A percentile compares a stretch with the other conserved stretches of the same genome.
Evolutionary conservation across 1,140 invertebrate species (phyloP).

Genomic region (Drosophila virilis): DNA sequence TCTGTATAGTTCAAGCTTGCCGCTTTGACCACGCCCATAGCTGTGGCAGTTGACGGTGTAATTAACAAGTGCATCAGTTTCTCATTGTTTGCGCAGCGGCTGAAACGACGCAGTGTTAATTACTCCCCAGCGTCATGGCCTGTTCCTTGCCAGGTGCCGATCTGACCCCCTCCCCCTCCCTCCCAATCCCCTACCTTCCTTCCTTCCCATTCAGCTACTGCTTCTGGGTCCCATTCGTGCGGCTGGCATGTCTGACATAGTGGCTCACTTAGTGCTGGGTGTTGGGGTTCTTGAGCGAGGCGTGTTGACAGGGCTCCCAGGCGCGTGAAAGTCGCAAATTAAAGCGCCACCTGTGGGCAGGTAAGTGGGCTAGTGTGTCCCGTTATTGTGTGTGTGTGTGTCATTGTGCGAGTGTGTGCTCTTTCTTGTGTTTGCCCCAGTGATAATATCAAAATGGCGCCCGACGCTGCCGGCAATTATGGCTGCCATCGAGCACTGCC

Average conservation of each 20-base stretch:
- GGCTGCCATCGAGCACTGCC: slow-evolving; percentile 35
- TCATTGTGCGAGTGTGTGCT: background rate
- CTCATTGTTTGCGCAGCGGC: slow-evolving; percentile 66
- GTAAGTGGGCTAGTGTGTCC: slow-evolving; percentile 23
- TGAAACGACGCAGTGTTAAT: slow-evolving; percentile 75
- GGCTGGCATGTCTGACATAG: slow-evolving; percentile 62
- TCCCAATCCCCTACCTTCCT: background rate
- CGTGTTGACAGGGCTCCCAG: slow-evolving; percentile 43
- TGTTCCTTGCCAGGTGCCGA: slow-evolving; percentile 16
- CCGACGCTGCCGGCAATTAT: slow-evolving; percentile 47
- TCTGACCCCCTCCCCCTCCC: background rate
- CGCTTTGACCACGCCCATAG: slow-evolving; percentile 42
- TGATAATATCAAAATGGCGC: slow-evolving; percentile 56
- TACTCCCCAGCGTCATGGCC: slow-evolving; percentile 59
- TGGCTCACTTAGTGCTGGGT: slow-evolving; percentile 66
- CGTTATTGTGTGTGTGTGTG: background rate
- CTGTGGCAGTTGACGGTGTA: slow-evolving; percentile 56
- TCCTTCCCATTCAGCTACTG: background rate
- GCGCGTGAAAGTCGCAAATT: slow-evolving; percentile 67
- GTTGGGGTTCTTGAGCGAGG: slow-evolving; percentile 7
- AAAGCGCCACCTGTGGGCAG: slow-evolving; percentile 70
- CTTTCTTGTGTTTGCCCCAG: slow-evolving; percentile 13
- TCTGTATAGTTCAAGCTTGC: background rate
- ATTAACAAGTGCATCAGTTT: slow-evolving; percentile 72
- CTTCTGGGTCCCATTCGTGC: background rate